These are phyloP conservation scores for Venturia canescens DNA, from an alignment of 1,140 invertebrate genomes.

Conservation along the genomic window DNA sequence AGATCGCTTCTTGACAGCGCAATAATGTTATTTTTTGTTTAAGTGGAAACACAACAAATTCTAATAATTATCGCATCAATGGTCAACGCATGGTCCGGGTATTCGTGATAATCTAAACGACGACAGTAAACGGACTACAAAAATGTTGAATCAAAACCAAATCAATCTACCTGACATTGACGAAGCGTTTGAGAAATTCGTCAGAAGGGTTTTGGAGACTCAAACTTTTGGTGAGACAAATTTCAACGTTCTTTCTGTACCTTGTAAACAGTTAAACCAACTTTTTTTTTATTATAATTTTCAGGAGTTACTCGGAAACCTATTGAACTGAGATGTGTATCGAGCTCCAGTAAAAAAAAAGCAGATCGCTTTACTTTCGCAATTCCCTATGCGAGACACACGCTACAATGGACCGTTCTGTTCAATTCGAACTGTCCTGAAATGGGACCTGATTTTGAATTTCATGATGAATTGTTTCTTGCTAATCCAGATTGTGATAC, in stretches of 20 bases:
- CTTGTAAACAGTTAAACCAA: not conserved
- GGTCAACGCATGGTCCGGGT: not conserved
- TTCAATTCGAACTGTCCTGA: conserved; percentile 61
- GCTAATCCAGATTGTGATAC: conserved; percentile 74
- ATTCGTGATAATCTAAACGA: not conserved
- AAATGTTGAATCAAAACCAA: conserved; percentile 35
- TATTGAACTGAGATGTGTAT: conserved; percentile 32
- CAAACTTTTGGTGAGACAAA: conserved; percentile 38
- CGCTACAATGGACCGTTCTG: conserved; percentile 62
- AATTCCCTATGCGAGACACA: conserved; percentile 63
- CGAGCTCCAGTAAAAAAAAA: conserved; percentile 38
- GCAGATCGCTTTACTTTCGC: conserved; percentile 65
- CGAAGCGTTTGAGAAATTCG: conserved; percentile 23
- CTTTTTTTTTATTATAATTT: conserved; percentile 27
- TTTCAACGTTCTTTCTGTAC: no score
- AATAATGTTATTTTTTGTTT: no score
- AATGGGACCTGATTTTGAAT: conserved; percentile 69
- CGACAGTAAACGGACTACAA: not conserved
- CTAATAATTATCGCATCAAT: not conserved
- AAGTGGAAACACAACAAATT: no score
- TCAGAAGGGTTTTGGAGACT: conserved; percentile 33
- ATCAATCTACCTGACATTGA: not conserved
- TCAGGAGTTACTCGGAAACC: conserved; percentile 41
- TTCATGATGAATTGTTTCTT: conserved; percentile 77
- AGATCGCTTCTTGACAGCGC: not conserved